phyloP scores from a whole-genome alignment of 2,888 invertebrate species.

The Leptinotarsa juncta region DNA sequence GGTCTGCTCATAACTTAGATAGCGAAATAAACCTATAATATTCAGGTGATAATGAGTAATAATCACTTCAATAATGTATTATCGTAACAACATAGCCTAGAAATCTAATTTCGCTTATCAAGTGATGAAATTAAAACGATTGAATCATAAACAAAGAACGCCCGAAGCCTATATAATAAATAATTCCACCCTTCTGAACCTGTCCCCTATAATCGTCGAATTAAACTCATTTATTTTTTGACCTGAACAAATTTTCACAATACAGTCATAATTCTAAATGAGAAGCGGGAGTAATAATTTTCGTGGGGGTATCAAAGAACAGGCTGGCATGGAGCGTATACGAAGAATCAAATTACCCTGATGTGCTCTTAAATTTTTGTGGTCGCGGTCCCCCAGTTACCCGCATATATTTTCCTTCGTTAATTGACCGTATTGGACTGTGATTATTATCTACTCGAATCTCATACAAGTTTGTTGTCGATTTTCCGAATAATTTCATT shows the following conservation, averaged over 20 bases:
- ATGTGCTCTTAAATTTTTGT: not conserved
- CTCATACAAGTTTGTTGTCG: no score
- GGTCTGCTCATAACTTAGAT: no score
- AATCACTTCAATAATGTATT: not conserved
- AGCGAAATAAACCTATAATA: no score
- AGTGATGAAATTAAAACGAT: not conserved
- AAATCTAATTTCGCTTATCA: not conserved
- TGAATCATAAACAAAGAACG: not conserved
- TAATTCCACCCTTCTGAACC: not conserved
- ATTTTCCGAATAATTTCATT: not conserved
- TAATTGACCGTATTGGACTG: not conserved
- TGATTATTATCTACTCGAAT: not conserved
- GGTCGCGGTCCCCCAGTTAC: not conserved
- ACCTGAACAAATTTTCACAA: not conserved
- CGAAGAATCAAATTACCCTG: constrained; percentile 10
- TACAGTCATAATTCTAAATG: not conserved
- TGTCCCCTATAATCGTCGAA: not conserved
- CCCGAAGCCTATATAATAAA: not conserved
- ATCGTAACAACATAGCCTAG: not conserved
- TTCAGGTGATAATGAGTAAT: not conserved
- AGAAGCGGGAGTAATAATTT: not conserved
- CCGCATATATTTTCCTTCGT: not conserved
- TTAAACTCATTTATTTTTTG: not conserved
- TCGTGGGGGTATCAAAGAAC: not conserved
- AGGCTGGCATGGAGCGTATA: not conserved